A percentile compares a stretch with the other conserved stretches of the same genome.
Evolutionary conservation across 2,797 vertebrate genomes (phyloP).

Genomic region (Fratercula arctica): DNA sequence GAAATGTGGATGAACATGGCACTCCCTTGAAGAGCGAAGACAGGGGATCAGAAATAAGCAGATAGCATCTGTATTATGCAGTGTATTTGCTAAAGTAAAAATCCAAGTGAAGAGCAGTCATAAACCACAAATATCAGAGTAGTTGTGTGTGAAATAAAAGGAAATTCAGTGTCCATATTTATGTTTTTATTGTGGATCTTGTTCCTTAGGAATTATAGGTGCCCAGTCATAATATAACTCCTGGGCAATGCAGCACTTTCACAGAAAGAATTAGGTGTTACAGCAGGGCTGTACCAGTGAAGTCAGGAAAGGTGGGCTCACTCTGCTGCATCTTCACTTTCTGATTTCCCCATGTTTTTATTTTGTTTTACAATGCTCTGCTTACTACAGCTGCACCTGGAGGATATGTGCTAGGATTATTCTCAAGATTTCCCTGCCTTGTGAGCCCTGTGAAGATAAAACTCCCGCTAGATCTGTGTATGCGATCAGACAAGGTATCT

Average conservation of each 20-base stretch:
- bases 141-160: background rate
- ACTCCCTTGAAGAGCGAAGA: background rate
- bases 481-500: background rate
- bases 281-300: background rate
- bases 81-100: background rate
- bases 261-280: background rate
- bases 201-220: background rate
- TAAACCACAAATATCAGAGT: background rate
- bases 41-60: background rate
- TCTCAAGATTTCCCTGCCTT: slow-evolving; percentile 1
- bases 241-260: background rate
- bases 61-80: background rate
- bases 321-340: background rate
- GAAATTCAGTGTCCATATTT: background rate
- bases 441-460: background rate
- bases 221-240: background rate
- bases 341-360: background rate
- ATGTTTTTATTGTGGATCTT: background rate
- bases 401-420: background rate
- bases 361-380: background rate
- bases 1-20: background rate
- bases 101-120: background rate
- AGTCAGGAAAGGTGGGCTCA: background rate
- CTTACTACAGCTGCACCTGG: background rate
- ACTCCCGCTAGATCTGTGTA: background rate